Percentiles rank a stretch among this genome's conserved stretches.
phyloP scores from a whole-genome alignment of 2,113 vertebrate genomes.

The Phalacrocorax pelagicus region DNA sequence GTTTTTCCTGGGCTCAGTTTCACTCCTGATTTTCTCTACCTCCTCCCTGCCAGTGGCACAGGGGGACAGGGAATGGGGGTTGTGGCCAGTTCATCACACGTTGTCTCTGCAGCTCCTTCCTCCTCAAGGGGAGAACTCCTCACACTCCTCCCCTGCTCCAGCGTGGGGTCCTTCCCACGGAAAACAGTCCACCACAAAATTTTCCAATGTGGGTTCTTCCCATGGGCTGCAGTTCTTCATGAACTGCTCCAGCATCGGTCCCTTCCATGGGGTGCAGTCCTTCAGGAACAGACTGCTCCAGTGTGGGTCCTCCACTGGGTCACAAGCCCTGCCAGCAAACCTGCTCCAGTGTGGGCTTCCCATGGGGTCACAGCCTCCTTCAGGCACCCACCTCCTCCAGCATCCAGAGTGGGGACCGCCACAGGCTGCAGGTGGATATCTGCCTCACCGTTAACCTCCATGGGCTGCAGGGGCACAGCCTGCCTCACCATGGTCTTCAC shows the following conservation, averaged over 20 bases:
- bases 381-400: accelerated
- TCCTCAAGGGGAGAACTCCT: background rate
- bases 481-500: background rate
- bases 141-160: background rate
- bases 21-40: background rate
- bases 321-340: background rate
- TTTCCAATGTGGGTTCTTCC: background rate
- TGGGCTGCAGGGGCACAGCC: background rate
- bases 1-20: background rate
- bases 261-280: no score
- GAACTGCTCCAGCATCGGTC: no score
- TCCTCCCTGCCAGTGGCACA: accelerated
- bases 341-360: no score
- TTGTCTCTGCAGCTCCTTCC: background rate
- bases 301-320: background rate
- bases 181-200: background rate
- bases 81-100: background rate
- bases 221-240: no score
- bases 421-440: background rate
- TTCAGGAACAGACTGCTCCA: background rate
- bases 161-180: background rate
- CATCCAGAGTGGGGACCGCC: accelerated
- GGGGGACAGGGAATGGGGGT: background rate
- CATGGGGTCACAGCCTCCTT: background rate
- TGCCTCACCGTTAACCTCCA: background rate